These are phyloP conservation scores for Anticlea derivata DNA, from an alignment of 2,888 invertebrate species.

Conservation along the genomic window DNA sequence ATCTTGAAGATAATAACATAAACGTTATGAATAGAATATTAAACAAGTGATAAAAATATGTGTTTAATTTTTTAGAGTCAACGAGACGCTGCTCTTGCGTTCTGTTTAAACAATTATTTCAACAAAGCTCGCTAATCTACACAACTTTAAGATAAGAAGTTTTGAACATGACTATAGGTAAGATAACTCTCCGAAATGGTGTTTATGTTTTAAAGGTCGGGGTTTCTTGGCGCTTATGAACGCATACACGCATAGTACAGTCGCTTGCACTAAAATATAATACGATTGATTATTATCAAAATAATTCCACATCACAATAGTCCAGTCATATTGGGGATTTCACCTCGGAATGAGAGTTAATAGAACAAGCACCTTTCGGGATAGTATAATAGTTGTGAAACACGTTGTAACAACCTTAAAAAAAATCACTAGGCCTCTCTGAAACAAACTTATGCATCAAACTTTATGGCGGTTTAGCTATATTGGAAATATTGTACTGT, in stretches of 20 bases:
- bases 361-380: no score
- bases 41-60: conserved; percentile 36
- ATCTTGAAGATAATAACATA: conserved; percentile 48
- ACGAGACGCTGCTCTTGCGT: conserved; percentile 5
- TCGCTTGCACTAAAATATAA: no score
- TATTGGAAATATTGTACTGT: no score
- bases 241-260: not conserved
- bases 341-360: no score
- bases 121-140: conserved; percentile 35
- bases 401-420: no score
- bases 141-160: conserved; percentile 31
- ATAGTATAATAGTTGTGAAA: no score
- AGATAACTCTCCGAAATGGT: conserved; percentile 11
- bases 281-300: no score
- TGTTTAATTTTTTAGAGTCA: conserved; percentile 18
- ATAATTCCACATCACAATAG: no score
- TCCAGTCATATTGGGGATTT: no score
- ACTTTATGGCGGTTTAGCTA: no score
- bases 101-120: conserved; percentile 18
- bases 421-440: no score
- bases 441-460: no score
- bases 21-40: conserved; percentile 46
- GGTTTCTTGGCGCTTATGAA: not conserved
- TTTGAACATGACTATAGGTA: conserved; percentile 9
- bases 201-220: not conserved